A percentile compares a stretch with the other conserved stretches of the same genome.
phyloP scores from a whole-genome alignment of 2,888 invertebrate species.

The Odontothrips loti region DNA sequence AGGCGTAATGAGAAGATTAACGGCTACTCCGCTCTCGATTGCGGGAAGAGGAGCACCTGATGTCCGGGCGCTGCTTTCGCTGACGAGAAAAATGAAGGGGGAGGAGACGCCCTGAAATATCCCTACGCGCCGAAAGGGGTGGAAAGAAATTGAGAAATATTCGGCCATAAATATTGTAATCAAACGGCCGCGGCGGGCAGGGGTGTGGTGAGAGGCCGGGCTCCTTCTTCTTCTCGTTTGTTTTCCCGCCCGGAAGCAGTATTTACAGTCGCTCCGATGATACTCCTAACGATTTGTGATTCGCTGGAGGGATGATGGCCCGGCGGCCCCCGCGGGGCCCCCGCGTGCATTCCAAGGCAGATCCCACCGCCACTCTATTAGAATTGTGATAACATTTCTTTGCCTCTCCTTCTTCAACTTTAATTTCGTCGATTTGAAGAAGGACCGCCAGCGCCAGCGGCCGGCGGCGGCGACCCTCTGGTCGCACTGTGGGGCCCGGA shows the following conservation, averaged over 20 bases:
- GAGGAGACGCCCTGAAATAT: not conserved
- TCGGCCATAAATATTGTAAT: constrained; percentile 25
- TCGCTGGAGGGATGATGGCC: constrained; percentile 29
- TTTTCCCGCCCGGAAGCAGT: not conserved
- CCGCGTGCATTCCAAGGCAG: not conserved
- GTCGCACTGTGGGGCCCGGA: too few relatives aligned
- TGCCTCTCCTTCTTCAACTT: constrained; percentile 2
- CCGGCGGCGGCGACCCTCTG: not conserved
- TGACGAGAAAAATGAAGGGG: not conserved
- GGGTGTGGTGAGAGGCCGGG: not conserved
- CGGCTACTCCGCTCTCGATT: not conserved
- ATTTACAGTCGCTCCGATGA: not conserved
- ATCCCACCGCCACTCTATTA: constrained; percentile 9
- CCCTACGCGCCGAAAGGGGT: not conserved
- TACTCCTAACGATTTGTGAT: constrained; percentile 4
- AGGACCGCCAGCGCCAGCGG: constrained; percentile 33
- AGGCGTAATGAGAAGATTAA: constrained; percentile 19
- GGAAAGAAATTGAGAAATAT: constrained; percentile 18
- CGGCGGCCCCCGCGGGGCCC: too few relatives aligned
- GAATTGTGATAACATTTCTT: constrained; percentile 24
- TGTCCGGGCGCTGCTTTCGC: not conserved
- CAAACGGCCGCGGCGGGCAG: not conserved
- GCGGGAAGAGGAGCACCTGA: constrained; percentile 6
- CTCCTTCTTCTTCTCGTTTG: too few relatives aligned
- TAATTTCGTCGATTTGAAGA: constrained; percentile 7